phyloP scores from a whole-genome alignment of 2,797 vertebrate species.

The Botia almorhae region DNA sequence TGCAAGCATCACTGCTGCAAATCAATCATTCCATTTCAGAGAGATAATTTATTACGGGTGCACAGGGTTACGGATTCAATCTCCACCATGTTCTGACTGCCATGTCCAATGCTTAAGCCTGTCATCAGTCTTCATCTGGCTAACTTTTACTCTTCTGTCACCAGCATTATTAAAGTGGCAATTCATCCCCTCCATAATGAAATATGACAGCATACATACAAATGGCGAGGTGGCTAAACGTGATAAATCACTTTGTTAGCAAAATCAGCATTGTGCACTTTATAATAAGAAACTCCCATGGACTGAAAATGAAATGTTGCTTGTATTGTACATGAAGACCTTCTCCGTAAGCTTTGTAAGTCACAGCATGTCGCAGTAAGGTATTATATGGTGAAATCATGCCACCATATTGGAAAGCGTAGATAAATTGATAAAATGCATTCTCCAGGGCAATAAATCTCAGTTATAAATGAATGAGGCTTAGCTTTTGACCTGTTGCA shows the following conservation, averaged over 20 bases:
- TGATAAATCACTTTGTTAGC: constrained; percentile 90
- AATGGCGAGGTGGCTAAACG: constrained; percentile 85
- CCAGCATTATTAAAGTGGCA: constrained; percentile 86
- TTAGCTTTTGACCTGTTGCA: neutral
- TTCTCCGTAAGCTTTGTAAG: constrained; percentile 48
- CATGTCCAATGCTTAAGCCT: constrained; percentile 85
- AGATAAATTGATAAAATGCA: constrained; percentile 14
- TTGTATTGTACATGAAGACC: constrained; percentile 57
- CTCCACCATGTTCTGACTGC: constrained; percentile 86
- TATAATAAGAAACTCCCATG: constrained; percentile 68
- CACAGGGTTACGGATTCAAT: constrained; percentile 92
- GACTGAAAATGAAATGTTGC: constrained; percentile 62
- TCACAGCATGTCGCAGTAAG: neutral
- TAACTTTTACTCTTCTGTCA: constrained; percentile 79
- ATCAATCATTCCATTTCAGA: constrained; percentile 95
- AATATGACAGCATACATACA: constrained; percentile 90
- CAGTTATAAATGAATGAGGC: constrained; percentile 3
- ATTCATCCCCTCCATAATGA: constrained; percentile 93
- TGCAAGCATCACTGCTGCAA: constrained; percentile 82
- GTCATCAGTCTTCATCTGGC: constrained; percentile 95
- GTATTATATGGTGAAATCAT: neutral
- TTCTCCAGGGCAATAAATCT: constrained; percentile 17
- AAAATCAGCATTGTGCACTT: constrained; percentile 78
- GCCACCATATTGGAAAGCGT: constrained; percentile 1
- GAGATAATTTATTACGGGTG: constrained; percentile 96